These are phyloP conservation scores for Anarhynchus alexandrinus DNA, from an alignment of 2,113 vertebrate species.

Conservation along the genomic window DNA sequence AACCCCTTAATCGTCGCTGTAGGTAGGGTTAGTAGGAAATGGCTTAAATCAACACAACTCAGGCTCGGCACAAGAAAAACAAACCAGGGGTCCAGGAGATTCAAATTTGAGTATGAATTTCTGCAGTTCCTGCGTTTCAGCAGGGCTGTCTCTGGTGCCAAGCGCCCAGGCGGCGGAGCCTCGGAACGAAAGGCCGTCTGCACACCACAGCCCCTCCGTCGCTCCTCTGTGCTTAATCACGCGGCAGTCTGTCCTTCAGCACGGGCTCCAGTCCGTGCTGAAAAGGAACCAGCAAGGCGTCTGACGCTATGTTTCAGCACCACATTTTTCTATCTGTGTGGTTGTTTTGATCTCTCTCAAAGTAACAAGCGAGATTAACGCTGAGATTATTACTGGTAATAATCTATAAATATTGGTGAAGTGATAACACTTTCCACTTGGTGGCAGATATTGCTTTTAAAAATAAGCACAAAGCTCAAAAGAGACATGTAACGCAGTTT, in stretches of 20 bases:
- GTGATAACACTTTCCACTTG: constrained; percentile 68
- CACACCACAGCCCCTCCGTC: neutral
- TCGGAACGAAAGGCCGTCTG: neutral
- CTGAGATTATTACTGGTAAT: constrained; percentile 4
- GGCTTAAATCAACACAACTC: neutral
- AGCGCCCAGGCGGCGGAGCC: neutral
- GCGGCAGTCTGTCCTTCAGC: neutral
- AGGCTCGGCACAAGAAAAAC: neutral
- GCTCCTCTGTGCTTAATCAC: neutral
- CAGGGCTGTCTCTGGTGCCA: neutral
- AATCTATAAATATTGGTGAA: constrained; percentile 53
- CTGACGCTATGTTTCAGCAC: neutral
- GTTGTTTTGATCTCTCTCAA: neutral
- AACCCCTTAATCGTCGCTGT: neutral
- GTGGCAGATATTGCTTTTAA: constrained; percentile 66
- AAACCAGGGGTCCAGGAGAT: neutral
- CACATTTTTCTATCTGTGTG: neutral
- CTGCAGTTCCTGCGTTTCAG: neutral
- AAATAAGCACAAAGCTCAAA: constrained; percentile 27
- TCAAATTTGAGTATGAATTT: neutral
- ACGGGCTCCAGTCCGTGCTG: neutral
- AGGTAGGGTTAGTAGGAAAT: neutral
- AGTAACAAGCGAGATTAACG: neutral
- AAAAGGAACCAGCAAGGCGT: neutral
- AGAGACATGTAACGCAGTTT: neutral